These are phyloP conservation scores for Mus pahari DNA, from an alignment of 2,113 vertebrate species.

Conservation along the genomic window DNA sequence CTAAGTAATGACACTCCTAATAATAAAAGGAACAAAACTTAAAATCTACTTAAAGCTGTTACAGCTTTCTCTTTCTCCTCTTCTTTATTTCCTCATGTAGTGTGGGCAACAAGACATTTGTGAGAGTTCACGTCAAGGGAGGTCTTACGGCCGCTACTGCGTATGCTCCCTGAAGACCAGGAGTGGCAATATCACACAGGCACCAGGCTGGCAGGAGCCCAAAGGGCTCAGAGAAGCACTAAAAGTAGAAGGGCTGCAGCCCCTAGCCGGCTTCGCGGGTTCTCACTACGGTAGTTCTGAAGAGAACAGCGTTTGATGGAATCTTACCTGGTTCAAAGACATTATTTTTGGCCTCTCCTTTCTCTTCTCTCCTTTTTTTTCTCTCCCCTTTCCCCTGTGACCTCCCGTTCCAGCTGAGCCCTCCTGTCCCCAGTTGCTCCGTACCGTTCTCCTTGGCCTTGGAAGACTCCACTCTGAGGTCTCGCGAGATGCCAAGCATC, in stretches of 20 bases:
- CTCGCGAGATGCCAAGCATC: background rate
- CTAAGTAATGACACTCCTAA: background rate
- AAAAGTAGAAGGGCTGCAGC: background rate
- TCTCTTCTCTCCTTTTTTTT: conserved; percentile 1
- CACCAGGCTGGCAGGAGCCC: background rate
- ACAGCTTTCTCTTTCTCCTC: background rate
- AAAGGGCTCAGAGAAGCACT: conserved; percentile 11
- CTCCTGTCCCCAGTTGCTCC: background rate
- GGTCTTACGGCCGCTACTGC: background rate
- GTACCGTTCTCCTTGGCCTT: background rate
- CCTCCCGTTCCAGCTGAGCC: conserved; percentile 34
- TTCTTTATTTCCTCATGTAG: background rate
- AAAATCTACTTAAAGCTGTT: background rate
- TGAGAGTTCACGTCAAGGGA: background rate
- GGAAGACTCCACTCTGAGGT: background rate
- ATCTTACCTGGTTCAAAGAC: conserved; percentile 50
- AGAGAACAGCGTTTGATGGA: conserved; percentile 43
- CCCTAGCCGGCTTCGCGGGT: background rate
- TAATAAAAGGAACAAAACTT: background rate
- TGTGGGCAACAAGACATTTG: background rate
- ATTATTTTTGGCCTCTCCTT: conserved; percentile 57
- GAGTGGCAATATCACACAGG: background rate
- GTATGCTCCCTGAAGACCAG: background rate
- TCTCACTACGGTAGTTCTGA: conserved; percentile 43
- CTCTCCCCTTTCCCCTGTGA: conserved; percentile 39